Evolutionary conservation across 2,797 vertebrate species (phyloP), one percentile per base, ranked within the genome.

Genomic region (Schizothorax lantsangensis): DNA sequence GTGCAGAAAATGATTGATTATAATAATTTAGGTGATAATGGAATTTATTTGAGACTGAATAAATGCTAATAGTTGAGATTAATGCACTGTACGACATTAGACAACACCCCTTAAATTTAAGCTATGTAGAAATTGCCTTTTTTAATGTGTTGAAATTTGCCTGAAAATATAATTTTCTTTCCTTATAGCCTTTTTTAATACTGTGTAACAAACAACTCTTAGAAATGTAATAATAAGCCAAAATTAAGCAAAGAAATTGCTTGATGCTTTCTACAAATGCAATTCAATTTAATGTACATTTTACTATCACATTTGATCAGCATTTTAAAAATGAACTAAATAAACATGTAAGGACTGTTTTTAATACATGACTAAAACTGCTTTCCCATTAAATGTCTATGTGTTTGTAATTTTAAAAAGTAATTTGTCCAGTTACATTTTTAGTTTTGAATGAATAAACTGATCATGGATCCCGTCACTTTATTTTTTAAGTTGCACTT

Each of bases 1-100:
- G 88, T 79, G 91, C 92, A 91, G 88, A 59, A 71, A 52, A 49
- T n/a, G 2, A 30, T 43, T 36, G n/a, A 59, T 15, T 77, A 19
- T 9, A 72, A 33, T 72, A 0, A 19, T 45, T 38, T 71, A 19
- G n/a, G 33, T 7, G 2, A 66, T 45, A 40, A 40, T 40, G 11
- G 14, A 14, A 45, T 36, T 45, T 75, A 47, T 52, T 17, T 36
- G 45, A 43, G 21, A 57, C 49, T 38, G 64, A 36, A 78, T 23
- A 38, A 57, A 36, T 3, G 47, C 73, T 21, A 33, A 12, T 36
- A 21, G 36, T 52, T 33, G 30, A 75, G 15, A 75, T 49, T 2
- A 2, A 69, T 57, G 36, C 23, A 33, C n/a, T 45, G 40, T 9
- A 14, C 45, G 64, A 36, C 64, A 36, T 81, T 69, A 69, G 7